Evolutionary conservation across 2,888 invertebrate genomes (phyloP).

Genomic region (Mesochorus sp.): DNA sequence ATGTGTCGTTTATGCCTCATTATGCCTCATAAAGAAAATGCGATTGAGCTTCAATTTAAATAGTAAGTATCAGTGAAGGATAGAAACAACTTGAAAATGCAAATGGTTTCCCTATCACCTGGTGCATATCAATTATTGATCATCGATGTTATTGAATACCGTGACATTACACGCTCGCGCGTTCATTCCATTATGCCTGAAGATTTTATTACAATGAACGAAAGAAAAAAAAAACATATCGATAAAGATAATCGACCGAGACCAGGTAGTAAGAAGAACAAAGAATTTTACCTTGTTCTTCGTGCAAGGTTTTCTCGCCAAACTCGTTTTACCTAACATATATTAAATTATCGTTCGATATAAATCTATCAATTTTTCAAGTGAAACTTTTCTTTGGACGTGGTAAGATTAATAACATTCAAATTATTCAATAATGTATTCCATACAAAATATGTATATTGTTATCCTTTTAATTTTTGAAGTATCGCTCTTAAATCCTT

Average conservation of each 20-base stretch:
- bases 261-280: slow-evolving; percentile 30
- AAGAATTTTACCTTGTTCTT: slow-evolving; percentile 22
- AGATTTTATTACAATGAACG: too few relatives aligned
- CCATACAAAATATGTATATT: too few relatives aligned
- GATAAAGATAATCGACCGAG: slow-evolving; percentile 27
- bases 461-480: too few relatives aligned
- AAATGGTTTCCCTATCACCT: slow-evolving; percentile 1
- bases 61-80: slow-evolving; percentile 10
- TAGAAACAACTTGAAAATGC: not conserved
- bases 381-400: too few relatives aligned
- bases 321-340: slow-evolving; percentile 35
- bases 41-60: slow-evolving; percentile 9
- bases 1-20: too few relatives aligned
- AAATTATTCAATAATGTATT: too few relatives aligned
- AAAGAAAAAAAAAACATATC: not conserved
- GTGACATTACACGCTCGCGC: slow-evolving; percentile 21
- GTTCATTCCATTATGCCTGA: slow-evolving; percentile 8
- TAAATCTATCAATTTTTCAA: too few relatives aligned
- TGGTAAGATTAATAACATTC: too few relatives aligned
- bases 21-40: not conserved
- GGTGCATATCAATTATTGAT: slow-evolving; percentile 9
- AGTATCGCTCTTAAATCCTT: too few relatives aligned
- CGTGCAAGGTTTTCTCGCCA: slow-evolving; percentile 3
- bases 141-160: slow-evolving; percentile 17
- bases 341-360: too few relatives aligned